phyloP scores from a whole-genome alignment of 2,888 invertebrate species.

The Chrysolina americana region DNA sequence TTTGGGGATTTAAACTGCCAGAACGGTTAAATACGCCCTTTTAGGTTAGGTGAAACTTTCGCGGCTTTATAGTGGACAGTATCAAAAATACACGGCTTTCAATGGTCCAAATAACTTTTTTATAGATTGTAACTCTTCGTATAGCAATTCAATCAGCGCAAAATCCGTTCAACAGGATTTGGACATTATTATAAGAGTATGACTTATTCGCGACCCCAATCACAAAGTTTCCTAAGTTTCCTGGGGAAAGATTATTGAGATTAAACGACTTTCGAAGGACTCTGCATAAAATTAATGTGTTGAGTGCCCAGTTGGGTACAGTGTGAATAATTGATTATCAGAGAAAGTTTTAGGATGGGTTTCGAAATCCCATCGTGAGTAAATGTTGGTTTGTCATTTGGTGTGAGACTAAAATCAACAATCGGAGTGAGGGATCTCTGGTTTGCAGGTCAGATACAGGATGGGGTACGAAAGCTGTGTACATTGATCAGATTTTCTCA shows the following conservation, averaged over 20 bases:
- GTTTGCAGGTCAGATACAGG: no score
- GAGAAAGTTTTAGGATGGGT: not conserved
- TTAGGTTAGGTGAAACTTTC: no score
- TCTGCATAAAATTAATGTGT: conserved; percentile 8
- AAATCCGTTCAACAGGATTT: not conserved
- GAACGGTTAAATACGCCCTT: no score
- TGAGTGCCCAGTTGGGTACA: conserved; percentile 1
- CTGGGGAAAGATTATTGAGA: not conserved
- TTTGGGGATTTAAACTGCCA: no score
- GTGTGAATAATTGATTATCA: not conserved
- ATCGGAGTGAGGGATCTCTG: no score
- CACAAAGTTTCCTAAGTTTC: conserved; percentile 1
- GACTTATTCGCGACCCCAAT: not conserved
- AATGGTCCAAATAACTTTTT: no score
- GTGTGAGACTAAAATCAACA: not conserved
- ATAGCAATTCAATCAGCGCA: not conserved
- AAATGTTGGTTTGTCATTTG: not conserved
- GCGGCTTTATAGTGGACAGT: no score
- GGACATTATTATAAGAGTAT: not conserved
- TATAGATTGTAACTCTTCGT: not conserved
- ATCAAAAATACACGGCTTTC: no score
- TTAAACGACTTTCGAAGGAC: conserved; percentile 11
- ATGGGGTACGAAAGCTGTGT: no score
- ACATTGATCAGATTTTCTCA: no score
- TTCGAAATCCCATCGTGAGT: not conserved